Conservation (phyloP, 35 echinoderm and acorn worm genomes). For the Lytechinus pictus region DNA sequence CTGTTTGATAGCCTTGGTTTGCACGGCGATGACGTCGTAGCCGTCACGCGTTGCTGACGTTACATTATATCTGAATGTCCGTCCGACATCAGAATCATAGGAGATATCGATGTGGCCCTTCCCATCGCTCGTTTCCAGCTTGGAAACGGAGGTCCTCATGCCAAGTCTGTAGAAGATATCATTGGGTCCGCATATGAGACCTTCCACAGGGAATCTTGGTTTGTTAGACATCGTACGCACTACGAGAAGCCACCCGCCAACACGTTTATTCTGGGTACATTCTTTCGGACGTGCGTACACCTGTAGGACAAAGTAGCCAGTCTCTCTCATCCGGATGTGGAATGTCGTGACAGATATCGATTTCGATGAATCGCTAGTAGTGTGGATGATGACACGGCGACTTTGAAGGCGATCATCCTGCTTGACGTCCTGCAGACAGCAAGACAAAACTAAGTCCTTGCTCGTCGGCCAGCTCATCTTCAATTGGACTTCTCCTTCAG, state of each 20-base stretch:
- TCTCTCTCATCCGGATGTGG: constrained; percentile 42
- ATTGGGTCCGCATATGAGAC: constrained; percentile 20
- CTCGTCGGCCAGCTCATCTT: constrained; percentile 4
- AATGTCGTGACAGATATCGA: background rate
- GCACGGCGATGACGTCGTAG: background rate
- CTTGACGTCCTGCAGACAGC: constrained; percentile 32
- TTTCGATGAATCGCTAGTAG: background rate
- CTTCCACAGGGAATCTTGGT: constrained; percentile 15
- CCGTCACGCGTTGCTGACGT: background rate
- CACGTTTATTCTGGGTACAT: background rate
- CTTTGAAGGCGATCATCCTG: constrained; percentile 1
- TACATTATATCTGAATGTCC: background rate
- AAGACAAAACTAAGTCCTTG: constrained; percentile 31
- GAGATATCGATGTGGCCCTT: background rate
- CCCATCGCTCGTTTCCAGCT: background rate
- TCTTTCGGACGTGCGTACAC: constrained; percentile 25
- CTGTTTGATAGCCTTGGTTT: background rate
- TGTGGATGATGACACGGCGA: constrained; percentile 12
- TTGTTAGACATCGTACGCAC: background rate
- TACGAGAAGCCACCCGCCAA: constrained; percentile 15
- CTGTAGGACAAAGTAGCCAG: constrained; percentile 34
- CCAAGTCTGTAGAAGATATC: constrained; percentile 31
- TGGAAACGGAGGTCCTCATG: background rate
- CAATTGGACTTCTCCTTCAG: constrained; percentile 8
- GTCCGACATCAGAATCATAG: background rate